phyloP scores from a whole-genome alignment of 1,140 invertebrate species.

The Brachionus plicatilis region DNA sequence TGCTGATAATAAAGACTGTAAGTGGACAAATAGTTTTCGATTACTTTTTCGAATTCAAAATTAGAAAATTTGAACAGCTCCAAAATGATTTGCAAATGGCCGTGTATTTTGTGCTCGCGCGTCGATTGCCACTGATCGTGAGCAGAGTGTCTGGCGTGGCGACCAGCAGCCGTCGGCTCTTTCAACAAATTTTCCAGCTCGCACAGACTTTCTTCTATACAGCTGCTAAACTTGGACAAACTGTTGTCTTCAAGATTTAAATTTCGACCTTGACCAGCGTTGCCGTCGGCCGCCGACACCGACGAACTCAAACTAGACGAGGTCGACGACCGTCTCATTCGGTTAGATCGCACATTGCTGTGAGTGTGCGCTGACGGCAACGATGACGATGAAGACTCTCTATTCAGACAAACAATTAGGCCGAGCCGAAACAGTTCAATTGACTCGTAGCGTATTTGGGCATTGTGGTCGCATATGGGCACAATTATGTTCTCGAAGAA shows the following conservation, averaged over 20 bases:
- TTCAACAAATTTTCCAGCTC: background rate
- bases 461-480: background rate
- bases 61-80: background rate
- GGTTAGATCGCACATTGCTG: background rate
- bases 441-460: conserved; percentile 9
- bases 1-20: conserved; percentile 30
- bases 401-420: background rate
- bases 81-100: background rate
- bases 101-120: background rate
- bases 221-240: background rate
- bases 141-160: background rate
- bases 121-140: background rate
- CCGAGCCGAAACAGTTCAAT: conserved; percentile 22
- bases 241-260: background rate
- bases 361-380: too few species aligned
- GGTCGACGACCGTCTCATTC: background rate
- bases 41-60: conserved; percentile 21
- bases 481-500: conserved; percentile 19
- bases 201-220: background rate
- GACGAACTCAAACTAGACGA: background rate
- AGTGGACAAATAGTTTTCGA: conserved; percentile 13
- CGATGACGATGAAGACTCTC: background rate
- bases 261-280: background rate
- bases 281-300: background rate
- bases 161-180: background rate